Base-by-base conservation (phyloP, 2,888 invertebrate genomes). In the Ceratothoa steindachneri region DNA sequence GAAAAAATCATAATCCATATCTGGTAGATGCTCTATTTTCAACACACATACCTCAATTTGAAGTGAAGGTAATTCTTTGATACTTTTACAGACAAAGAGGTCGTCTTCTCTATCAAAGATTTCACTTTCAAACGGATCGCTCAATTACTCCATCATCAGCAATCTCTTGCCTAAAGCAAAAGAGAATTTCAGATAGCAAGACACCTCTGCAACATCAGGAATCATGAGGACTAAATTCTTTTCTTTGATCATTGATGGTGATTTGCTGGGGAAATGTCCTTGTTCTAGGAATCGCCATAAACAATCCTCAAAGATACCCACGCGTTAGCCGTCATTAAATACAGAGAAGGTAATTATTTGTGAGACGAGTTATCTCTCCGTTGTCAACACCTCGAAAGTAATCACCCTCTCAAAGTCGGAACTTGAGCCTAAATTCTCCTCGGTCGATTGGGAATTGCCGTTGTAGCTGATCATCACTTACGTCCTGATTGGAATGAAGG, bases 1-100 rank as follows among this genome's bases (percentile, higher is more conserved):
- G 19, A 71, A 27, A 29, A 66, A 66, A 7, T 31, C 29, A 28
- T 51, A 71, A 66, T 71, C 71, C 71, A 71, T 71, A 64, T 71
- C 66, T 2, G 71, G 71, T n/a, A 71, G 30, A 24, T 60, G 30
- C 52, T 70, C 70, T 9, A 70, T 70, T 30, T 19, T 53, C 9
- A 55, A 30, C 1, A 70, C 30, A 9, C 30, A 52, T 28, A 70
- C 60, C 30, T 28, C 19, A 53, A 70, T 29, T 9, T 30, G 30
- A 22, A 55, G 55, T 55, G 15, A 30, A 12, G 22, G 7, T 24
- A 30, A 41, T 15, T 41, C 41, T 41, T 41, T n/a, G n/a, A n/a
- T n/a, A n/a, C n/a, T n/a, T n/a, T n/a, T n/a, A n/a, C n/a, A n/a
- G n/a, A n/a, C n/a, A n/a, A n/a, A n/a, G n/a, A n/a, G n/a, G n/a